Percentiles rank a stretch among this genome's conserved stretches.
Conservation (phyloP, 92 coral and sea anemone species). For the Phenganax subtilis region DNA sequence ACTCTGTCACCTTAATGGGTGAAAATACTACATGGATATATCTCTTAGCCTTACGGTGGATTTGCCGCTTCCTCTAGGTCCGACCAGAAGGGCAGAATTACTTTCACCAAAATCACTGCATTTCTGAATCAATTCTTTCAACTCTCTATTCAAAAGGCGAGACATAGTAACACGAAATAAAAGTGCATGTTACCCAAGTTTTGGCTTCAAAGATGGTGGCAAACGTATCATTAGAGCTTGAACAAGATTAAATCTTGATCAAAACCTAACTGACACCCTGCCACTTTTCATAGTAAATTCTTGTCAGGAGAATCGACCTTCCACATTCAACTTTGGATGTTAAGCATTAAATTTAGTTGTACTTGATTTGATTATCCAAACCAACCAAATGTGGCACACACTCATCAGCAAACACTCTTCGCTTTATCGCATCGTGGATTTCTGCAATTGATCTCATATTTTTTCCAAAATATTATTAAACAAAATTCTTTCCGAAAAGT, state of each 20-base stretch:
- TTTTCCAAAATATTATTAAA: not conserved
- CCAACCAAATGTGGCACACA: slow-evolving; percentile 57
- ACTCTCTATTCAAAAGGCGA: slow-evolving; percentile 50
- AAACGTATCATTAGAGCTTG: too few relatives aligned
- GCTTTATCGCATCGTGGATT: slow-evolving; percentile 56
- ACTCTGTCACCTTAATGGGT: too few relatives aligned
- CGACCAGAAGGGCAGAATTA: slow-evolving; percentile 84
- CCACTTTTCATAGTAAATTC: too few relatives aligned
- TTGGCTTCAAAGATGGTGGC: too few relatives aligned
- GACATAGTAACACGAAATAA: not conserved
- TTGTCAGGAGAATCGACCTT: not conserved
- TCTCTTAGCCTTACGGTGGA: slow-evolving; percentile 59
- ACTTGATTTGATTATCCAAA: slow-evolving; percentile 70
- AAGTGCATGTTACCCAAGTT: too few relatives aligned
- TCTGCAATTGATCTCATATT: slow-evolving; percentile 29
- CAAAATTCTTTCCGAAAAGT: not conserved
- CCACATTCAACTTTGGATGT: not conserved
- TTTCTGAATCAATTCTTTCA: slow-evolving; percentile 63
- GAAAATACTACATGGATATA: not conserved
- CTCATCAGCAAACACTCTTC: slow-evolving; percentile 71
- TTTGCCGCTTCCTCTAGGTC: slow-evolving; percentile 96
- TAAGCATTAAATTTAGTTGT: too few relatives aligned
- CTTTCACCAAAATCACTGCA: slow-evolving; percentile 97
- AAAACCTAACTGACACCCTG: too few relatives aligned
- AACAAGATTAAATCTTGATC: too few relatives aligned